Evolutionary conservation across 2,888 invertebrate genomes (phyloP).

Genomic region (Apodemia zela): DNA sequence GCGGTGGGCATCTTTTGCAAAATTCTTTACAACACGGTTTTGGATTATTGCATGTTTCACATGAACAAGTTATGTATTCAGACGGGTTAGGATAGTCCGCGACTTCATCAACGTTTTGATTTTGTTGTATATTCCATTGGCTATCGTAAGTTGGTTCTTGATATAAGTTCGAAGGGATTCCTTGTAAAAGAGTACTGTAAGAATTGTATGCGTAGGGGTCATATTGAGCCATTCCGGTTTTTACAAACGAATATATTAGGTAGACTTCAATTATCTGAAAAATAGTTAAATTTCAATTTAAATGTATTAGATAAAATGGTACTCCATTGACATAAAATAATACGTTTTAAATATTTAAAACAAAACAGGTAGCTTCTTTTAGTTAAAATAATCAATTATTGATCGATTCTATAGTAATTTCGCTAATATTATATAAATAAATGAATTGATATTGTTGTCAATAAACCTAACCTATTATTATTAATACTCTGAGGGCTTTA

Average conservation of each 20-base stretch:
- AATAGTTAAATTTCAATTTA: not conserved
- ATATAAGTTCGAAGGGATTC: not conserved
- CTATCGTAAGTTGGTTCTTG: conserved; percentile 20
- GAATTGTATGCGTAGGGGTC: conserved; percentile 4
- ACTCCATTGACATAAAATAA: too few relatives aligned
- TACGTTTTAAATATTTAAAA: too few relatives aligned
- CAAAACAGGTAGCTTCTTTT: too few relatives aligned
- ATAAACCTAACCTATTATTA: too few relatives aligned
- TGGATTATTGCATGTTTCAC: conserved; percentile 30
- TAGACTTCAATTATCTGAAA: conserved; percentile 5
- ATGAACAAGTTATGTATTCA: conserved; percentile 39
- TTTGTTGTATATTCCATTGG: conserved; percentile 21
- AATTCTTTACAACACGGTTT: conserved; percentile 30
- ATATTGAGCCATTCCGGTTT: conserved; percentile 9
- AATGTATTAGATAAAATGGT: too few relatives aligned
- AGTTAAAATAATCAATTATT: too few relatives aligned
- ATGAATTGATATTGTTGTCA: too few relatives aligned
- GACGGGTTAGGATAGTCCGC: conserved; percentile 31
- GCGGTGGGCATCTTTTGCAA: conserved; percentile 29
- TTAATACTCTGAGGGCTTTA: too few relatives aligned
- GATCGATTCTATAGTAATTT: too few relatives aligned
- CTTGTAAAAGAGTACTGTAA: conserved; percentile 1
- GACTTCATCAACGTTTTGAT: conserved; percentile 22
- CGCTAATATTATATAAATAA: too few relatives aligned
- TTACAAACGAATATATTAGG: not conserved